Conservation (phyloP, 2,113 vertebrate genomes). For the Pagrus major region DNA sequence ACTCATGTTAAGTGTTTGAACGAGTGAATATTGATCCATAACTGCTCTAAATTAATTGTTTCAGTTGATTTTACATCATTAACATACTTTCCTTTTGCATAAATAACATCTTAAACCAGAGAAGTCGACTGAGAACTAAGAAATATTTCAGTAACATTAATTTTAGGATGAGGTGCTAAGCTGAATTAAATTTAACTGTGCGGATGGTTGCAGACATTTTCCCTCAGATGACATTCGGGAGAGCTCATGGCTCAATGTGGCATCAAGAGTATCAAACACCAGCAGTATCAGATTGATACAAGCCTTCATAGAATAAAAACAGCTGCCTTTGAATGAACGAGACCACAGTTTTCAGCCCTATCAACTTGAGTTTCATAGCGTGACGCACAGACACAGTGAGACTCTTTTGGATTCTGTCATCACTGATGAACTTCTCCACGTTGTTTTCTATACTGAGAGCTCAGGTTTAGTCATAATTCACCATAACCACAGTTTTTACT, state of each 20-base stretch:
- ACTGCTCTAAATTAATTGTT: background rate
- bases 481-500: constrained; percentile 14
- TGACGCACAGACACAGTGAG: constrained; percentile 10
- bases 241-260: constrained; percentile 30
- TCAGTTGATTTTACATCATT: background rate
- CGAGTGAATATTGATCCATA: background rate
- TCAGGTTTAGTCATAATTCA: constrained; percentile 47
- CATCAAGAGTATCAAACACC: constrained; percentile 29
- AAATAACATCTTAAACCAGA: background rate
- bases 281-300: constrained; percentile 60
- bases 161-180: constrained; percentile 20
- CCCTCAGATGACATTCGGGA: constrained; percentile 50
- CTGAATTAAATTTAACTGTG: constrained; percentile 5
- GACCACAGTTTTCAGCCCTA: constrained; percentile 22
- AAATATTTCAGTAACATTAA: constrained; percentile 3
- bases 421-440: constrained; percentile 13
- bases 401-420: constrained; percentile 27
- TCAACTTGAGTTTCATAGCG: constrained; percentile 55
- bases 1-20: background rate
- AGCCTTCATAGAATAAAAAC: constrained; percentile 47
- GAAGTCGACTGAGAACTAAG: background rate
- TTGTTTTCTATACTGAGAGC: constrained; percentile 24
- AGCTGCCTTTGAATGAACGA: constrained; percentile 38
- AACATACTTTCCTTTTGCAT: background rate
- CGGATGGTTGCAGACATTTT: constrained; percentile 18